Base-by-base conservation (phyloP, 2,888 invertebrate genomes). In the Lithophane socia region DNA sequence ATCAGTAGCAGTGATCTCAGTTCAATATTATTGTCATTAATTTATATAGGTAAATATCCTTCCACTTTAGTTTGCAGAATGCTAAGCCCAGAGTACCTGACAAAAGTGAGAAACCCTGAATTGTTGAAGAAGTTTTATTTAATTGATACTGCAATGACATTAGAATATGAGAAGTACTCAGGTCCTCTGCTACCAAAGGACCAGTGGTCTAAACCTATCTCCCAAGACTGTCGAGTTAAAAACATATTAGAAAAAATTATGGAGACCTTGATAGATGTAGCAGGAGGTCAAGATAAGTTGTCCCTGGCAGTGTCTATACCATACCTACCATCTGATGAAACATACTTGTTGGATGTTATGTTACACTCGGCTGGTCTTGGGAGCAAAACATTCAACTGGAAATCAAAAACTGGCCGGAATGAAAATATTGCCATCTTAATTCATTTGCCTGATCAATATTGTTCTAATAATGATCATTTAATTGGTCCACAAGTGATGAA, bases 361-460 rank as follows among this genome's bases (percentile, higher is more conserved):
- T 86, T 98, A 60, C 97, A 97, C 90, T 97, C 97, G 8, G 87
- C 91, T 29, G 93, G 95, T 2, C 89, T 96, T 42, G 93, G 91
- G 7, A 93, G 92, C 74, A 92, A 94, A 73, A 94, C 94, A 56
- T 94, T 95, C 70, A 96, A 96, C 80, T 96, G 97, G 92, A 97
- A 96, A 89, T 90, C 94, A 12, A 94, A 94, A 66, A 92, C 91
- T 10, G 92, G 92, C 49, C 94, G 92, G 72, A 96, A 97, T 90
- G 91, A 95, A 71, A 97, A 95, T 86, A 95, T 96, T 64, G 98
- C 97, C 0, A 86, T 98, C 58, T 91, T 98, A 73, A 96, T 98
- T 75, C 97, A 97, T 90, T 93, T 97, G 73, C 98, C 98, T 2
- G 97, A 98, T 83, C 97, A 98, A 92, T 98, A 97, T 91, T 97